These are phyloP conservation scores for Agrochola macilenta DNA, from an alignment of 2,888 invertebrate genomes.

Conservation along the genomic window DNA sequence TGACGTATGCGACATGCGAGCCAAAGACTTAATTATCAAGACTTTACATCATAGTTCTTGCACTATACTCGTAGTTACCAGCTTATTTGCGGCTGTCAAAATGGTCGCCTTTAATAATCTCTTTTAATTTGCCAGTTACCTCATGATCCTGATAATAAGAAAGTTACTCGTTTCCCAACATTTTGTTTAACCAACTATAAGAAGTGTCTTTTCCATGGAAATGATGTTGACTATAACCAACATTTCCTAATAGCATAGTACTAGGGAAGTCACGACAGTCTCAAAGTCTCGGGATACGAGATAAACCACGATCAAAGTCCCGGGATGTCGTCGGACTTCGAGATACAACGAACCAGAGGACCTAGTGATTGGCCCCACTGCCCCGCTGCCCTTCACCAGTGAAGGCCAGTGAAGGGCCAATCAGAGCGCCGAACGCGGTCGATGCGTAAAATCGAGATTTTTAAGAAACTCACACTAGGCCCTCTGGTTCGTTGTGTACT, in stretches of 20 bases:
- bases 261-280: too few relatives aligned
- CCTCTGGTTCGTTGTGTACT: background rate
- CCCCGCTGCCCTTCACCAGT: too few relatives aligned
- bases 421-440: too few relatives aligned
- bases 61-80: background rate
- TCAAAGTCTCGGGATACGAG: too few relatives aligned
- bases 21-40: background rate
- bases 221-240: background rate
- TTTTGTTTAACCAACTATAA: background rate
- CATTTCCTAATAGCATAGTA: background rate
- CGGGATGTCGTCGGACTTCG: background rate
- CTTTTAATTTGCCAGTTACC: background rate
- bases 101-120: background rate
- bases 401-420: too few relatives aligned
- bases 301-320: background rate
- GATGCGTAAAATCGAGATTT: too few relatives aligned
- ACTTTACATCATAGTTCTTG: background rate
- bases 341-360: too few relatives aligned
- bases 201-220: background rate
- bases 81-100: background rate
- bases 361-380: too few relatives aligned
- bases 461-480: too few relatives aligned
- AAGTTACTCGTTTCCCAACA: background rate
- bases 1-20: constrained; percentile 8
- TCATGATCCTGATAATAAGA: background rate